Conservation (phyloP, 2,888 invertebrate genomes). For the Alcis repandata region DNA sequence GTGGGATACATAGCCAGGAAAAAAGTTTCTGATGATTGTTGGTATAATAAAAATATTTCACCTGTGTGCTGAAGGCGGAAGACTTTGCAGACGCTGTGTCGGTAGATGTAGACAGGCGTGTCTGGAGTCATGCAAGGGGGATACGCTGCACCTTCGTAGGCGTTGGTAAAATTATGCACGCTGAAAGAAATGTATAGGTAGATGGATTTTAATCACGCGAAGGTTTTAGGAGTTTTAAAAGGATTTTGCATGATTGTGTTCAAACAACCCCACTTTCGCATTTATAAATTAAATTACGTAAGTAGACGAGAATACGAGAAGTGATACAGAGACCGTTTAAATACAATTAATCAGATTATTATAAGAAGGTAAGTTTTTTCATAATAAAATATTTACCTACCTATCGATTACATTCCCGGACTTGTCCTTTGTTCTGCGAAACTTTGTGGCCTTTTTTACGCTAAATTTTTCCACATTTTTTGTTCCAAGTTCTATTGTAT, state of each 20-base stretch:
- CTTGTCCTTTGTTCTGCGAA: constrained; percentile 8
- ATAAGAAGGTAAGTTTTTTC: no score
- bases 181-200: constrained; percentile 39
- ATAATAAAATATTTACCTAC: not conserved
- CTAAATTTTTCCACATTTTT: constrained; percentile 50
- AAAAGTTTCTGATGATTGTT: no score
- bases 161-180: constrained; percentile 83
- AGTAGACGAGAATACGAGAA: no score
- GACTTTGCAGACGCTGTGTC: constrained; percentile 92
- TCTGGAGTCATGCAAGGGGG: constrained; percentile 86
- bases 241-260: no score
- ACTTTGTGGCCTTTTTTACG: constrained; percentile 58
- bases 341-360: no score
- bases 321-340: no score
- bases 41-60: not conserved
- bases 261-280: no score
- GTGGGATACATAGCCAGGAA: no score
- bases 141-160: constrained; percentile 91
- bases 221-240: no score
- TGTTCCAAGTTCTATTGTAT: constrained; percentile 50
- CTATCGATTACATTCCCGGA: constrained; percentile 2
- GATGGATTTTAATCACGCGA: not conserved
- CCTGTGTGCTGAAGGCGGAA: constrained; percentile 71
- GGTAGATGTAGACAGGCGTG: constrained; percentile 87
- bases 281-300: no score